Percentiles rank a stretch among this genome's conserved stretches.
Evolutionary conservation across 2,888 invertebrate species (phyloP).

Genomic region (Polymixis lichenea): DNA sequence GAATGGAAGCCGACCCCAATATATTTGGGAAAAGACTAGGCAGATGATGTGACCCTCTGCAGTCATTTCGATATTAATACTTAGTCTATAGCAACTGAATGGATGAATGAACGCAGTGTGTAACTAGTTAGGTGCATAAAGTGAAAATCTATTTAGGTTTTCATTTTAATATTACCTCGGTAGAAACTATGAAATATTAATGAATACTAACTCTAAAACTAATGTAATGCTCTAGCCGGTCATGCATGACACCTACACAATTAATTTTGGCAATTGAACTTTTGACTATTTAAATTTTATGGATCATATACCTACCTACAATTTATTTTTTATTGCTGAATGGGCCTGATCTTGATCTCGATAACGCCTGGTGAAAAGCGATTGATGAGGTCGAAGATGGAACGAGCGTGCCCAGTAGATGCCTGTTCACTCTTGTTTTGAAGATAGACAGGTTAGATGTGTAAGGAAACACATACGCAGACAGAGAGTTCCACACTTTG

Average conservation of each 20-base stretch:
- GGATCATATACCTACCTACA: no score
- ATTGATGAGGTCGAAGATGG: no score
- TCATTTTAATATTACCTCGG: conserved; percentile 7
- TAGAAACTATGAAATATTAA: neutral
- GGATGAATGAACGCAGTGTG: conserved; percentile 13
- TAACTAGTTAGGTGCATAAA: neutral
- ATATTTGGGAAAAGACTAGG: neutral
- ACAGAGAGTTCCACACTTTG: no score
- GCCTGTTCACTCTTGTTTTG: no score
- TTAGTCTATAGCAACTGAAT: conserved; percentile 17
- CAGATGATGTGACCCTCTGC: neutral
- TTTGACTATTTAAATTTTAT: no score
- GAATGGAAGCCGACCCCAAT: neutral
- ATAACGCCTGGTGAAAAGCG: no score
- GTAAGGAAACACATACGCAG: no score
- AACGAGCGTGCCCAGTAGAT: no score
- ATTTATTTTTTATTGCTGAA: no score
- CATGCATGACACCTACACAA: neutral
- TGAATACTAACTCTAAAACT: neutral
- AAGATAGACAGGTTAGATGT: no score
- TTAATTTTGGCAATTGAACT: neutral
- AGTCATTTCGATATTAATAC: neutral
- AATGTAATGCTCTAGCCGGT: neutral
- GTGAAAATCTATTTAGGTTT: conserved; percentile 13
- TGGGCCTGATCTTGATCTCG: no score